These are phyloP conservation scores for Microplitis mediator DNA, from an alignment of 1,140 invertebrate species.

Conservation along the genomic window DNA sequence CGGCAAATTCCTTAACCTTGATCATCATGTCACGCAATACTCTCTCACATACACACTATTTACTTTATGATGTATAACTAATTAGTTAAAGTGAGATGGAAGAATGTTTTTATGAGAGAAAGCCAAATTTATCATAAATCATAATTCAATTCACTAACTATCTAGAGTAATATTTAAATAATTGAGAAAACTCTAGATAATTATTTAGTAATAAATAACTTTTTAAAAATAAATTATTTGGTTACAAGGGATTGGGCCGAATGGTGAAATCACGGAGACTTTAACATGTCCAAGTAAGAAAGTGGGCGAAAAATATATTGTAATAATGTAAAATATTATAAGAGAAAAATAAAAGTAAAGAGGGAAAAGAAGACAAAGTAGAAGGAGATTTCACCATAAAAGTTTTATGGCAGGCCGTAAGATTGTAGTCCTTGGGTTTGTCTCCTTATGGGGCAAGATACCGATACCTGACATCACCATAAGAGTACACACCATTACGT, in stretches of 20 bases:
- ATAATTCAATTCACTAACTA: not conserved
- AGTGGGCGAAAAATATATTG: constrained; percentile 1
- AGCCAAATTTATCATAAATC: not conserved
- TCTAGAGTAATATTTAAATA: not conserved
- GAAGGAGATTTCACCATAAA: constrained; percentile 28
- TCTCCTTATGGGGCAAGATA: constrained; percentile 39
- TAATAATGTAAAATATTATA: constrained; percentile 4
- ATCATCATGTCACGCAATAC: not conserved
- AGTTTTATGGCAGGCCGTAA: constrained; percentile 26
- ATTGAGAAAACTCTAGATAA: not conserved
- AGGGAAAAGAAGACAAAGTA: not conserved
- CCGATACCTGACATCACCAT: constrained; percentile 32
- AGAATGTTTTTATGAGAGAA: not conserved
- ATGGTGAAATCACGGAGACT: not conserved
- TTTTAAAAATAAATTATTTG: not conserved
- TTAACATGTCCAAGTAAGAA: constrained; percentile 7
- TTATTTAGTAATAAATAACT: too few relatives aligned
- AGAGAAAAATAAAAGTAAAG: constrained; percentile 9
- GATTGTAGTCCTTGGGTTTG: constrained; percentile 35
- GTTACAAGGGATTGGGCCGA: not conserved
- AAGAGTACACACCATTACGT: constrained; percentile 34
- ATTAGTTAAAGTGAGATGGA: constrained; percentile 7
- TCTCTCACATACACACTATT: not conserved
- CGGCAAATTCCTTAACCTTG: constrained; percentile 2
- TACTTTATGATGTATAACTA: not conserved